A percentile compares a stretch with the other conserved stretches of the same genome.
Evolutionary conservation across 1,140 invertebrate genomes (phyloP).

Genomic region (Drosophila orena): DNA sequence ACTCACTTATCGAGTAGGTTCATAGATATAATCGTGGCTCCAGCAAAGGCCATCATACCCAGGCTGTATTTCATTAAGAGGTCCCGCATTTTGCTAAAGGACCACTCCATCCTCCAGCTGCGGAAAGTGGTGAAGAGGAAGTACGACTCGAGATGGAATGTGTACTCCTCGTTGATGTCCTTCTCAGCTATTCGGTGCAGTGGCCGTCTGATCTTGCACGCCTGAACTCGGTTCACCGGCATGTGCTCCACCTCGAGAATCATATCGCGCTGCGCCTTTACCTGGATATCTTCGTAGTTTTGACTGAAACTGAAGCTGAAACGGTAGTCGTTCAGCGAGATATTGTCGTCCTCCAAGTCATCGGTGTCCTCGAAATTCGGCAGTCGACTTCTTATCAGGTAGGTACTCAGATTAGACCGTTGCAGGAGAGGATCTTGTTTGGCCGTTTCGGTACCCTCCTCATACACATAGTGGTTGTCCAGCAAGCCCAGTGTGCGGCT

Average conservation of each 20-base stretch:
- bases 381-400: constrained; percentile 86
- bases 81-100: constrained; percentile 54
- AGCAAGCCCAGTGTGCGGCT: constrained; percentile 90
- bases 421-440: constrained; percentile 88
- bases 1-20: background rate
- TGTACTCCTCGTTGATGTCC: constrained; percentile 42
- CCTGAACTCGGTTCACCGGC: constrained; percentile 55
- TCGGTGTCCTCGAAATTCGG: background rate
- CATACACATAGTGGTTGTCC: constrained; percentile 85
- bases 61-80: constrained; percentile 67
- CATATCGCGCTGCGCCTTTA: constrained; percentile 42
- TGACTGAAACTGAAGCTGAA: background rate
- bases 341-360: too few species aligned
- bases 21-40: background rate
- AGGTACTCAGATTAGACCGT: constrained; percentile 89
- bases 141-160: constrained; percentile 58
- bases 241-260: constrained; percentile 69
- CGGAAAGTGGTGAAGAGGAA: constrained; percentile 52
- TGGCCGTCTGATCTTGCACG: constrained; percentile 2
- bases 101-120: constrained; percentile 42
- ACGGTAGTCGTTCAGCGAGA: background rate
- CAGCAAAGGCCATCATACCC: constrained; percentile 9
- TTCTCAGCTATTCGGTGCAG: background rate
- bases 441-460: constrained; percentile 87
- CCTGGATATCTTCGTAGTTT: constrained; percentile 11